phyloP scores from a whole-genome alignment of 1,140 invertebrate species.

The Muscidifurax raptorellus region DNA sequence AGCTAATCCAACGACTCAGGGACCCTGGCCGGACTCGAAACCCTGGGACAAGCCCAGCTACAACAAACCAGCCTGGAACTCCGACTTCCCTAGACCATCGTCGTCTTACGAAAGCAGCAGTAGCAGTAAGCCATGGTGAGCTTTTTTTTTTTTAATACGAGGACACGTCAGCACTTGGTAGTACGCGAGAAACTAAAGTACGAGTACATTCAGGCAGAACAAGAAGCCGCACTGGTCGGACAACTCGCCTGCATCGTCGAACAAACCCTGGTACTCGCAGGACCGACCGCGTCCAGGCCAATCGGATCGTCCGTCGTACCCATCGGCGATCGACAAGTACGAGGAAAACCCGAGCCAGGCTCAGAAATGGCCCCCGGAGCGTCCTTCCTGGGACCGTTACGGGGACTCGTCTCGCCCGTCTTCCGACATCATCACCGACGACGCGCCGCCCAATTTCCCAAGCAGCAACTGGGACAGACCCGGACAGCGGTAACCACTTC shows the following conservation, averaged over 20 bases:
- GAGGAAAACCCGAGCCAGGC: constrained; percentile 63
- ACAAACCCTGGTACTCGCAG: constrained; percentile 66
- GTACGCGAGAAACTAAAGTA: not conserved
- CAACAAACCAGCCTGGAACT: constrained; percentile 65
- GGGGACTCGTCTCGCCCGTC: constrained; percentile 55
- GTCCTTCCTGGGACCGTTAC: constrained; percentile 68
- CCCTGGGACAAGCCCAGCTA: constrained; percentile 67
- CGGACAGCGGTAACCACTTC: constrained; percentile 38
- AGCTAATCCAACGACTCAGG: constrained; percentile 75
- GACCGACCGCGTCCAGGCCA: constrained; percentile 29
- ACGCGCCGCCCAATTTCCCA: constrained; percentile 81
- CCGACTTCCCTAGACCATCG: constrained; percentile 61
- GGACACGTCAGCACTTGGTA: too few relatives aligned
- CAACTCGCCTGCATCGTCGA: constrained; percentile 50
- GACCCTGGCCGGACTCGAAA: constrained; percentile 70
- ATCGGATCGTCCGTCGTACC: constrained; percentile 37
- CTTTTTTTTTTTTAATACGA: too few relatives aligned
- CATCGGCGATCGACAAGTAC: constrained; percentile 57
- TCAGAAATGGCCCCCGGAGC: constrained; percentile 72
- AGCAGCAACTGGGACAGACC: constrained; percentile 68
- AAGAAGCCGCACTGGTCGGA: constrained; percentile 68
- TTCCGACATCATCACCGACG: constrained; percentile 81
- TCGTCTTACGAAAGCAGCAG: constrained; percentile 56
- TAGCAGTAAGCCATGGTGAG: constrained; percentile 64
- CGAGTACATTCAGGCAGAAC: constrained; percentile 63